Percentiles rank a stretch among this genome's conserved stretches.
phyloP scores from a whole-genome alignment of 1,140 invertebrate genomes.

The Tribolium castaneum region DNA sequence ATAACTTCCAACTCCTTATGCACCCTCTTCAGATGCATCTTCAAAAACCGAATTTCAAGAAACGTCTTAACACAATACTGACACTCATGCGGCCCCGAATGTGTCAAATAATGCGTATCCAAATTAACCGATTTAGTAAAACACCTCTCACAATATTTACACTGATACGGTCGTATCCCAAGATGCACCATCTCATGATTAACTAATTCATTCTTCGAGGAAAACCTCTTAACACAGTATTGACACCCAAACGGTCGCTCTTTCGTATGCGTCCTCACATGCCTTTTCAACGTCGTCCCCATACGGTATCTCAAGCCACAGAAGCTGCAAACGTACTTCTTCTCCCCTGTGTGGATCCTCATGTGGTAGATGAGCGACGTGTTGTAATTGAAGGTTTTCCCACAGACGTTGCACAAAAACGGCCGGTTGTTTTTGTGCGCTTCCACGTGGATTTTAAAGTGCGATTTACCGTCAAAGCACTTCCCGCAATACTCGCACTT shows the following conservation, averaged over 20 bases:
- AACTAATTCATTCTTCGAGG: slow-evolving; percentile 57
- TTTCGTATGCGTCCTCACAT: slow-evolving; percentile 66
- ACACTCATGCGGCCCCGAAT: slow-evolving; percentile 50
- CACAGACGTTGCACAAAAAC: slow-evolving; percentile 75
- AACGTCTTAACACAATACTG: slow-evolving; percentile 48
- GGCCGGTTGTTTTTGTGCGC: slow-evolving; percentile 83
- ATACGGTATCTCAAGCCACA: slow-evolving; percentile 55
- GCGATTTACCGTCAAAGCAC: slow-evolving; percentile 37
- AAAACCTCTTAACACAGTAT: slow-evolving; percentile 64
- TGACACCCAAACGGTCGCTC: slow-evolving; percentile 70
- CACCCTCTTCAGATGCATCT: slow-evolving; percentile 48
- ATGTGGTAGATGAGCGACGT: slow-evolving; percentile 48
- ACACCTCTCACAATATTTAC: slow-evolving; percentile 76
- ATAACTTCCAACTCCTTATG: slow-evolving; percentile 28
- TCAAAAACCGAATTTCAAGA: slow-evolving; percentile 49
- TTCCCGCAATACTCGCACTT: slow-evolving; percentile 46
- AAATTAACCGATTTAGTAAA: slow-evolving; percentile 64
- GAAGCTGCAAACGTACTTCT: slow-evolving; percentile 54
- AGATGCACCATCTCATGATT: slow-evolving; percentile 71
- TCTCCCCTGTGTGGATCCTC: slow-evolving; percentile 49
- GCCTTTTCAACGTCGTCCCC: slow-evolving; percentile 52
- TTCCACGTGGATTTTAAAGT: slow-evolving; percentile 68
- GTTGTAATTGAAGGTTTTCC: slow-evolving; percentile 70
- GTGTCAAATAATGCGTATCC: slow-evolving; percentile 55
- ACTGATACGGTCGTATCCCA: slow-evolving; percentile 79